These are phyloP conservation scores for Cerastoderma edule DNA, from an alignment of 2,888 invertebrate genomes.

Conservation along the genomic window DNA sequence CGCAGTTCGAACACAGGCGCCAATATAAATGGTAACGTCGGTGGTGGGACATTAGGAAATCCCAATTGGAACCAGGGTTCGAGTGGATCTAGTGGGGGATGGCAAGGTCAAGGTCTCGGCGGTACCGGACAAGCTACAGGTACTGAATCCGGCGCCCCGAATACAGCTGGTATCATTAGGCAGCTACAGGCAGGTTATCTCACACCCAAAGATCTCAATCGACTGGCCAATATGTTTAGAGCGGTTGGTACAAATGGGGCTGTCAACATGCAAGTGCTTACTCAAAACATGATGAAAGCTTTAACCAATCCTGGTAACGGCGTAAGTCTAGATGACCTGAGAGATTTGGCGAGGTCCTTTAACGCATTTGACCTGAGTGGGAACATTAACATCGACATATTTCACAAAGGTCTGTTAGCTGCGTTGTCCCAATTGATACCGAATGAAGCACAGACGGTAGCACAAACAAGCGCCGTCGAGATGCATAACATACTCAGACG, in stretches of 20 bases:
- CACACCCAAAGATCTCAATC: slow-evolving; percentile 15
- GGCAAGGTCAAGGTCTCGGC: neutral
- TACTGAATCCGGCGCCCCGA: neutral
- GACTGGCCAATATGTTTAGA: slow-evolving; percentile 31
- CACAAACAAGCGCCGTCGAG: slow-evolving; percentile 17
- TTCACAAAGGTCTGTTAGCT: slow-evolving; percentile 17
- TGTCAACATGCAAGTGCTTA: slow-evolving; percentile 34
- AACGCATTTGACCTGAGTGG: slow-evolving; percentile 49
- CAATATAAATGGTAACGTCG: neutral
- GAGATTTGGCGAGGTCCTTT: slow-evolving; percentile 40
- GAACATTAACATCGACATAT: slow-evolving; percentile 33
- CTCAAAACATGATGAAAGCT: slow-evolving; percentile 29
- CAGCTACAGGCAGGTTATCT: slow-evolving; percentile 36
- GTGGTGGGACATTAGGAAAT: slow-evolving; percentile 2
- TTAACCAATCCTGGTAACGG: slow-evolving; percentile 11
- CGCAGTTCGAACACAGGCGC: neutral
- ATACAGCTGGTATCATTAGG: slow-evolving; percentile 20
- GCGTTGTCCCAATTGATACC: neutral
- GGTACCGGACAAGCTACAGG: no score
- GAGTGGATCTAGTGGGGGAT: neutral
- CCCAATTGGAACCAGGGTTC: neutral
- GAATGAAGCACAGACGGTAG: neutral
- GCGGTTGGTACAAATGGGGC: slow-evolving; percentile 35
- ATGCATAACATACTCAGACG: slow-evolving; percentile 21
- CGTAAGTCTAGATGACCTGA: slow-evolving; percentile 21